Evolutionary conservation across 2,888 invertebrate species (phyloP), one percentile per base, ranked within the genome.

Genomic region (Operophtera brumata): DNA sequence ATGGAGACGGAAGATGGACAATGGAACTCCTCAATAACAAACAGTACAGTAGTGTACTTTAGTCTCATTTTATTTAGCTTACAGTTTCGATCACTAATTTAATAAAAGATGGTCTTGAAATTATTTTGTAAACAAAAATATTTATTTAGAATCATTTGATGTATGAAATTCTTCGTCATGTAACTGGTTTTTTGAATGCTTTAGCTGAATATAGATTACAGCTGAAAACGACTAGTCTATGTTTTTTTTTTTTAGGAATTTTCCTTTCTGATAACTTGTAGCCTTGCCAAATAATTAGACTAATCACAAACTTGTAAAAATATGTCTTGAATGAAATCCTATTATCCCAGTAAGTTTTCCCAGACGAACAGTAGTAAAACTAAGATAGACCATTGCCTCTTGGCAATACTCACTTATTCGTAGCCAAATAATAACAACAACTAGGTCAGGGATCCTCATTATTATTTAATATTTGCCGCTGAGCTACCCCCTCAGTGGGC

Each of bases 341-440:
- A 12, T 37, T 9, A 6, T 9, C 6, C 13, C 13, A 37, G 13
- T 37, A 34, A 34, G 34, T 36, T 13, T 7, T 36, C 26, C n/a
- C 1, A 49, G 36, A 50, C 20, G 28, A 20, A 11, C 9, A 42
- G 37, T 37, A 41, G 39, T 47, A 55, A 50, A 47, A 47, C 42
- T 46, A 35, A 55, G 43, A 56, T 28, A 35, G 47, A 35, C 26
- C 40, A 35, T 46, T 36, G 9, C 41, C 35, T 41, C 46, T 47
- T 35, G 50, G 47, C 50, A 39, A 36, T 39, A 26, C 35, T 42
- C 11, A 35, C 45, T 41, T 39, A 37, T 44, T 12, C 13, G 36
- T 36, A 46, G 43, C 47, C 53, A 42, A 53, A 52, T 52, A 45
- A 45, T 36, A 47, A 47, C 30, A 34, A 13, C 42, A 46, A 47